These are phyloP conservation scores for Chymomyza caudatula DNA, from an alignment of 2,888 invertebrate genomes.

Conservation along the genomic window DNA sequence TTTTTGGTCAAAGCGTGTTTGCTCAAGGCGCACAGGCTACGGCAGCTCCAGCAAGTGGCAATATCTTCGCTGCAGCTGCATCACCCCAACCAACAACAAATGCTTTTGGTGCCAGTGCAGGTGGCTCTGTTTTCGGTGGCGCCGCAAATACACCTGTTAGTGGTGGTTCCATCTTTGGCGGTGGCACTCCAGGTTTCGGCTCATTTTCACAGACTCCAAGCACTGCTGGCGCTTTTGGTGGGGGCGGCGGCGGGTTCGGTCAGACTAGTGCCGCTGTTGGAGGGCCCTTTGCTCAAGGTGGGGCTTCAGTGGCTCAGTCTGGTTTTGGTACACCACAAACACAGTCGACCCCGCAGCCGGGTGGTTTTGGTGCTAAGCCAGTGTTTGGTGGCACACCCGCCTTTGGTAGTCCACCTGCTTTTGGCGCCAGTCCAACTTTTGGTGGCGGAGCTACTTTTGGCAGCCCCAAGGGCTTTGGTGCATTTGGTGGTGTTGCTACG, in stretches of 20 bases:
- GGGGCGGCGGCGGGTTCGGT: slow-evolving; percentile 63
- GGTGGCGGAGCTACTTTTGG: slow-evolving; percentile 75
- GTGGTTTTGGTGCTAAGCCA: slow-evolving; percentile 74
- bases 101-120: slow-evolving; percentile 23
- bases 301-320: slow-evolving; percentile 68
- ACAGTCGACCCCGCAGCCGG: slow-evolving; percentile 51
- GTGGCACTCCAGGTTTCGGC: slow-evolving; percentile 53
- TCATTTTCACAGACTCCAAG: slow-evolving; percentile 56
- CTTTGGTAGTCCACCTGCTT: slow-evolving; percentile 73
- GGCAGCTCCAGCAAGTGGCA: slow-evolving; percentile 35
- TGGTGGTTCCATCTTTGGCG: slow-evolving; percentile 65
- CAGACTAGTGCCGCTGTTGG: slow-evolving; percentile 67
- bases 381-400: slow-evolving; percentile 73
- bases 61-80: slow-evolving; percentile 49
- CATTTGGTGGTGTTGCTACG: slow-evolving; percentile 56
- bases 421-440: slow-evolving; percentile 76
- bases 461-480: slow-evolving; percentile 72
- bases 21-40: slow-evolving; percentile 24
- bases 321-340: slow-evolving; percentile 74
- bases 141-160: slow-evolving; percentile 24
- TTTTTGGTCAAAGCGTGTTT: slow-evolving; percentile 48
- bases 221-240: slow-evolving; percentile 47
- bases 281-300: slow-evolving; percentile 61
- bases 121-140: slow-evolving; percentile 52
- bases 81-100: slow-evolving; percentile 19